Evolutionary conservation across 1,140 invertebrate genomes (phyloP), one percentile per base, ranked within the genome.

Genomic region (Megalopta genalis): DNA sequence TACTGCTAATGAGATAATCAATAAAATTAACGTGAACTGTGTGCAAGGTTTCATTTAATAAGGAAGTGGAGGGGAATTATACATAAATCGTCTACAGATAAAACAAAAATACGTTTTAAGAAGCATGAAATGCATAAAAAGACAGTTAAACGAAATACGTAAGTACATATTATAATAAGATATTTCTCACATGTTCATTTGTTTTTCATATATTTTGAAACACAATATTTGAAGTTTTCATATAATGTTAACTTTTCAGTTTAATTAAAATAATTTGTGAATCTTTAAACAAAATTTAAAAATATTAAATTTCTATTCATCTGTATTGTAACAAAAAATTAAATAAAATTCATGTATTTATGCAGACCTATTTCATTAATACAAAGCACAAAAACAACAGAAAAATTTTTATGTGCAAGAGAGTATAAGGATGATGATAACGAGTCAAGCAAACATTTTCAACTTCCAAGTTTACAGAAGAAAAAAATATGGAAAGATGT

Each of bases 111-210:
- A 80, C 49, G 18, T 69, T 42, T 49, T 14, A 64, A 73, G 57
- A 86, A 83, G 77, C 81, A 86, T 86, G 85, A 86, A 62, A 86
- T 86, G 85, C 84, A 80, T 85, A 83, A 78, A 39, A 86, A 83
- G 62, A 77, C 60, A 73, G n/a, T 60, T 46, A 86, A 75, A 54
- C 82, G 60, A 8, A 81, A 60, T 62, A 77, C 72, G 85, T 86
- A 73, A 49, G 85, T 86, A 32, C 32, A 32, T 32, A 7, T 68
- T 32, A 10, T 32, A 57, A 21, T 52, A 39, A 69, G 1, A 12
- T 49, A 49, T 37, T 37, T 2, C 32, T 63, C 18, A 21, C 3
- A 37, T 37, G 8, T 37, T 16, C 37, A 46, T n/a, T 23, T 6
- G 32, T 67, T 49, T 66, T 59, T 25, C n/a, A 12, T 62, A 27